phyloP scores from a whole-genome alignment of 2,113 vertebrate species.

The Phyllostomus discolor region DNA sequence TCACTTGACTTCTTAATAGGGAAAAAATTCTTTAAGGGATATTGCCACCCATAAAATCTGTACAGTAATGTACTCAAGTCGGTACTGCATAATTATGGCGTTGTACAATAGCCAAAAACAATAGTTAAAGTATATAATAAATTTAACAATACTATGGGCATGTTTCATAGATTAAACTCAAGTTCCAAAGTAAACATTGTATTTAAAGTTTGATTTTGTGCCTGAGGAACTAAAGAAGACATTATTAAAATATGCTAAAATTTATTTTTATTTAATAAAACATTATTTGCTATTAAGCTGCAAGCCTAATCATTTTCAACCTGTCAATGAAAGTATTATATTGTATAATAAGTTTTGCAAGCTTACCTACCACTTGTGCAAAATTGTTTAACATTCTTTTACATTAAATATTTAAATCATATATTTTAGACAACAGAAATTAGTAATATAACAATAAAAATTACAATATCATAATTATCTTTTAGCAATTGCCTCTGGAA shows the following conservation, averaged over 20 bases:
- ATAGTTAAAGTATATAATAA: conserved; percentile 10
- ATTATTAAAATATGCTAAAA: not conserved
- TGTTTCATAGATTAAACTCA: not conserved
- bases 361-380: not conserved
- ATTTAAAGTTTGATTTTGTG: not conserved
- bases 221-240: not conserved
- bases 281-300: not conserved
- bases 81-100: conserved; percentile 18
- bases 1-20: conserved; percentile 1
- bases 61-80: conserved; percentile 3
- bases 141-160: not conserved
- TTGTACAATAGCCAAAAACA: not conserved
- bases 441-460: not conserved
- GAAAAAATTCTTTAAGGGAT: not conserved
- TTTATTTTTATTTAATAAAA: not conserved
- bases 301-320: not conserved
- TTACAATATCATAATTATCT: not conserved
- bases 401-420: not conserved
- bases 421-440: not conserved
- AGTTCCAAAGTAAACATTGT: not conserved
- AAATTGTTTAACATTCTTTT: not conserved
- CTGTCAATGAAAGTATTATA: not conserved
- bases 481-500: not conserved
- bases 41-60: not conserved
- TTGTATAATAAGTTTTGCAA: not conserved